Evolutionary conservation across 2,113 vertebrate genomes (phyloP).

Genomic region (Galbula dea): DNA sequence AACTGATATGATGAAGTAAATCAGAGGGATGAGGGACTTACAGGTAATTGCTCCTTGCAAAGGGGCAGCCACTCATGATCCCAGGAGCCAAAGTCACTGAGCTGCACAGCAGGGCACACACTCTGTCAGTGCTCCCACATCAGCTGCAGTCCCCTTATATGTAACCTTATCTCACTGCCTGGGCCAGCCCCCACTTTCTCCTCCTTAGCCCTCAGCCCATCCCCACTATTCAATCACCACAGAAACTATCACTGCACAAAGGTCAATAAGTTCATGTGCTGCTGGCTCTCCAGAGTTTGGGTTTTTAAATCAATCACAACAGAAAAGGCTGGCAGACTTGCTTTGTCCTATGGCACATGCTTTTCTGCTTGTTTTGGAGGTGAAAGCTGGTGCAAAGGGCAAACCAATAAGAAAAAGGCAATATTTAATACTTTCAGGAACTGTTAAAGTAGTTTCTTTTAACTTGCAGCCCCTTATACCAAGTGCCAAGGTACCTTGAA

Average conservation of each 20-base stretch:
- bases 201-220: not conserved
- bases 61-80: conserved; percentile 89
- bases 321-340: not conserved
- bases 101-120: not conserved
- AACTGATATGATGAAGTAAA: not conserved
- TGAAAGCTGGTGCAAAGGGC: not conserved
- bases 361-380: not conserved
- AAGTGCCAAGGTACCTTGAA: not conserved
- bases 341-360: not conserved
- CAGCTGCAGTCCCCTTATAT: conserved; percentile 54
- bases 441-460: not conserved
- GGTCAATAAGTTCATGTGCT: not conserved
- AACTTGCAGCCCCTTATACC: not conserved
- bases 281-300: not conserved
- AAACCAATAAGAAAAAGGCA: not conserved
- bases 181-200: conserved; percentile 54
- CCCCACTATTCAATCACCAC: not conserved
- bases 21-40: conserved; percentile 67
- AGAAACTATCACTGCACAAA: conserved; percentile 4
- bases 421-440: not conserved
- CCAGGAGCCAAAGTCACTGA: not conserved
- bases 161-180: not conserved
- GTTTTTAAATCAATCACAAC: not conserved
- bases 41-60: conserved; percentile 78
- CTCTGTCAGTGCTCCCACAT: not conserved